Evolutionary conservation across 2,888 invertebrate species (phyloP).

Genomic region (Chaitophorus viminalis): DNA sequence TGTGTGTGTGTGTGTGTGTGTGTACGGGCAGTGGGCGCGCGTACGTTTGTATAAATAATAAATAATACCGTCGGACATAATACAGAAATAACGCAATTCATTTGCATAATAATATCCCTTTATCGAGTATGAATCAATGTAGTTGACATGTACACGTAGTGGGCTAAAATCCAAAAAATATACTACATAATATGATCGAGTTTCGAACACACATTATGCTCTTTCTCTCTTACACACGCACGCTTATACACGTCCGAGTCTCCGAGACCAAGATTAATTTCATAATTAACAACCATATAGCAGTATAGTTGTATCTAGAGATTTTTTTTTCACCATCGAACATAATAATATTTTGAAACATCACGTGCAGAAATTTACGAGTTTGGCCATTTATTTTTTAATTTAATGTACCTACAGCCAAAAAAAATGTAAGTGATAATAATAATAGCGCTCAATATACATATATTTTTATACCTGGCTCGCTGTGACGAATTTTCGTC

Average conservation of each 20-base stretch:
- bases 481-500: not conserved
- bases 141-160: conserved; percentile 5
- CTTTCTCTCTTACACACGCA: too few species aligned
- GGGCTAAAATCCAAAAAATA: conserved; percentile 40
- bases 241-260: not conserved
- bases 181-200: not conserved
- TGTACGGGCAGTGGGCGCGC: not conserved
- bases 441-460: not conserved
- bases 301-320: not conserved
- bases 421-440: not conserved
- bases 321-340: not conserved
- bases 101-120: conserved; percentile 27
- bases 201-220: not conserved
- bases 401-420: not conserved
- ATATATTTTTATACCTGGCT: not conserved
- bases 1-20: not conserved
- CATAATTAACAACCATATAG: conserved; percentile 4
- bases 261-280: not conserved
- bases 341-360: not conserved
- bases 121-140: conserved; percentile 33
- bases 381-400: not conserved
- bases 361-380: not conserved
- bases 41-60: not conserved
- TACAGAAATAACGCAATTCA: conserved; percentile 32
- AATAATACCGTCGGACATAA: conserved; percentile 14